These are phyloP conservation scores for Agrotis clavis DNA, from an alignment of 2,888 invertebrate species.

Conservation along the genomic window DNA sequence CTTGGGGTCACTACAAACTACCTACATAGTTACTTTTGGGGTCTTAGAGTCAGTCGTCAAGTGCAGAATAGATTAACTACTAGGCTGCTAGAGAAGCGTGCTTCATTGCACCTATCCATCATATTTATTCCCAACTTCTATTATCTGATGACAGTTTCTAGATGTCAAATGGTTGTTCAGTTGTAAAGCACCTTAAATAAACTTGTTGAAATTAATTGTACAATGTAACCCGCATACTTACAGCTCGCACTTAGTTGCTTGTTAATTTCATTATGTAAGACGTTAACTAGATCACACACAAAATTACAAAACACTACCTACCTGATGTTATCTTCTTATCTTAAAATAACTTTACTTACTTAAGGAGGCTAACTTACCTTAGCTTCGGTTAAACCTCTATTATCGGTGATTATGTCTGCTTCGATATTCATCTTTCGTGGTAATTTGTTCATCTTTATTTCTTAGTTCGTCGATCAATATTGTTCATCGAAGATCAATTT, in stretches of 20 bases:
- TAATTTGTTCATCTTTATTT: background rate
- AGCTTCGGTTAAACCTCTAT: slow-evolving; percentile 2
- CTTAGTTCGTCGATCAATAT: background rate
- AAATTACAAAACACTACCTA: slow-evolving; percentile 52
- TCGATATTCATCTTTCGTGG: background rate
- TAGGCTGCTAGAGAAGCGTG: too few species aligned
- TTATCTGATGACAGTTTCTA: background rate
- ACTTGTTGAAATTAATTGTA: too few species aligned
- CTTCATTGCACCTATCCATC: too few species aligned
- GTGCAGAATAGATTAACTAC: too few species aligned
- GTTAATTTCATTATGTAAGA: slow-evolving; percentile 45
- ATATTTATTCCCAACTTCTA: background rate
- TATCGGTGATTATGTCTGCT: background rate
- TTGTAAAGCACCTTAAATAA: background rate
- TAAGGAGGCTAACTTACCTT: background rate
- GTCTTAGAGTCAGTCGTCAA: too few species aligned
- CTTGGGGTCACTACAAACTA: too few species aligned
- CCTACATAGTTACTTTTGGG: too few species aligned
- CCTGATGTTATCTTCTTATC: slow-evolving; percentile 39
- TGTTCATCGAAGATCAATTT: background rate
- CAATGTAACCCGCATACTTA: background rate
- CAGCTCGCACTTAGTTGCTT: slow-evolving; percentile 21
- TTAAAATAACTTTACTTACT: slow-evolving; percentile 10
- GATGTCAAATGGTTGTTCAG: background rate
- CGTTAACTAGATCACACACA: slow-evolving; percentile 46